A percentile compares a stretch with the other conserved stretches of the same genome.
Evolutionary conservation across 2,113 vertebrate species (phyloP).

Genomic region (Ramphastos sulfuratus): DNA sequence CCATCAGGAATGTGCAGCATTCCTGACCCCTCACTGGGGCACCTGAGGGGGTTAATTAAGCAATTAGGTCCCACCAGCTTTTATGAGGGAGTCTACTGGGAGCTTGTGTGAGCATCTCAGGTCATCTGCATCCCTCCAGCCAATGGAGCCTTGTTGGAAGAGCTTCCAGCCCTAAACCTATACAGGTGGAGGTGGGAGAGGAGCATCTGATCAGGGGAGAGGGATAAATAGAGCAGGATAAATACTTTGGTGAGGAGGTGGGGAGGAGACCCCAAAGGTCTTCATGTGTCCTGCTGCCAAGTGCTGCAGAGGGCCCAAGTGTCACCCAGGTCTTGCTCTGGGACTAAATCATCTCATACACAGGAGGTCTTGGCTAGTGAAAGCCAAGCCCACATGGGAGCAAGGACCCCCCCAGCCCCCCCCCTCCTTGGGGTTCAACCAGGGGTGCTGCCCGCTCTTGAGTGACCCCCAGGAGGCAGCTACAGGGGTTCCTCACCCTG

Average conservation of each 20-base stretch:
- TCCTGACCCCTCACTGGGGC: background rate
- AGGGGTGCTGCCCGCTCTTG: background rate
- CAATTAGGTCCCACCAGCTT: background rate
- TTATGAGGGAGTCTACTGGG: background rate
- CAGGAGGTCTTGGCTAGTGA: background rate
- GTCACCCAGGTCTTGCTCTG: background rate
- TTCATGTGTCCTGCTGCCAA: background rate
- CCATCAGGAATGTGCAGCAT: background rate
- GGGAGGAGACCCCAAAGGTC: background rate
- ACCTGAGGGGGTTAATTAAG: background rate
- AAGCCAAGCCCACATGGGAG: background rate
- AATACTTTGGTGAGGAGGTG: background rate
- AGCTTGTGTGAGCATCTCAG: accelerated
- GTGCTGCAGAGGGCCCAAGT: background rate
- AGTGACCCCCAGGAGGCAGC: background rate
- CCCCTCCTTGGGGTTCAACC: background rate
- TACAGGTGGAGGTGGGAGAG: background rate
- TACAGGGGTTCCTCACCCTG: background rate
- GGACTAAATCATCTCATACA: background rate
- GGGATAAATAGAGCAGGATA: background rate
- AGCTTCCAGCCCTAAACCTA: background rate
- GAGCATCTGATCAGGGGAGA: background rate
- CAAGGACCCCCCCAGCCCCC: background rate
- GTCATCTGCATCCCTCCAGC: background rate
- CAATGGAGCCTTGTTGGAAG: background rate